Evolutionary conservation across 2,797 vertebrate species (phyloP).

Genomic region (Heterohyrax brucei): DNA sequence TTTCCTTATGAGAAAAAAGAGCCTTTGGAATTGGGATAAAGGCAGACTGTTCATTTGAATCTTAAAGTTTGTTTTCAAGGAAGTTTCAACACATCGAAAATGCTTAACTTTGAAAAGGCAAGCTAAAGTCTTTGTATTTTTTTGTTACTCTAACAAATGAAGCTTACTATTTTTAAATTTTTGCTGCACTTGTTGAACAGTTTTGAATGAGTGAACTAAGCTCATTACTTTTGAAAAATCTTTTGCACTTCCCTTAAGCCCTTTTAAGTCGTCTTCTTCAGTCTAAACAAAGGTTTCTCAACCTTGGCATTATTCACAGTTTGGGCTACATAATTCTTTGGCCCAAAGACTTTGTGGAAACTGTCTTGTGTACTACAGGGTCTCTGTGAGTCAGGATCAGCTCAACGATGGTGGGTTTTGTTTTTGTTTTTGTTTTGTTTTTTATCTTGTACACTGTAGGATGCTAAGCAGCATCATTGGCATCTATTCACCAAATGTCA

Average conservation of each 20-base stretch:
- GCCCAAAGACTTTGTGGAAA: too few species aligned
- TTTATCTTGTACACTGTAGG: not conserved
- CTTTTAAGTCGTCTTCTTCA: not conserved
- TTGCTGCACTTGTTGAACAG: not conserved
- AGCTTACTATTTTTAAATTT: constrained; percentile 18
- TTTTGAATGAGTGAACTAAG: constrained; percentile 6
- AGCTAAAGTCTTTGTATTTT: not conserved
- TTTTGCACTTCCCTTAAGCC: not conserved
- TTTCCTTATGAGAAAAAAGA: constrained; percentile 45
- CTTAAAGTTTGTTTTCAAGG: constrained; percentile 16
- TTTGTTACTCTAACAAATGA: not conserved
- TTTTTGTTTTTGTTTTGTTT: too few species aligned
- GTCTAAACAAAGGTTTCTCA: not conserved
- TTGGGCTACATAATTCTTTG: not conserved
- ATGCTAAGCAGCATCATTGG: not conserved
- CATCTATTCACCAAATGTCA: not conserved
- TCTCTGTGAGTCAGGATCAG: too few species aligned
- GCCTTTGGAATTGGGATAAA: not conserved
- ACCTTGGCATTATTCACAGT: not conserved
- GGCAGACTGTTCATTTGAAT: constrained; percentile 29
- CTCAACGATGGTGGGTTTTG: too few species aligned
- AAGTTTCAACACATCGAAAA: constrained; percentile 6
- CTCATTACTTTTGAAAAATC: not conserved
- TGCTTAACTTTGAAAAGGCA: constrained; percentile 58
- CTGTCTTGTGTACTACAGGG: not conserved